Base-by-base conservation (phyloP, 1,140 invertebrate species). In the Caenorhabditis inopinata region DNA sequence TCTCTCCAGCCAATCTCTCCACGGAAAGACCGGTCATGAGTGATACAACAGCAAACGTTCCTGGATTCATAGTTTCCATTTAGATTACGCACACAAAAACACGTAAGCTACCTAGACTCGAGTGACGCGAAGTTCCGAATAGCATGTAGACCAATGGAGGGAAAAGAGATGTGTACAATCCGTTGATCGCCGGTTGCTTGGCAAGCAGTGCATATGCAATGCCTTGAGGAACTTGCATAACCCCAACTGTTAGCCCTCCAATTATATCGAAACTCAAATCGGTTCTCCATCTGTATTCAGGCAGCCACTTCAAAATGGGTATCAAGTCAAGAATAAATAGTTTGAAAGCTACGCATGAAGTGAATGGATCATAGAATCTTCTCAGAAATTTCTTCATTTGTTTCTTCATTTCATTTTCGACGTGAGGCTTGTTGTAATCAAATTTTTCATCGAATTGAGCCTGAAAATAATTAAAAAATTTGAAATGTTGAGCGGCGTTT, bases 101-200 rank as follows among this genome's bases (percentile, higher is more conserved):
- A 42, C 35, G 88, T 85, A 89, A 89, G 46, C 88, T 49, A 74
- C 82, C 82, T 16, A 89, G 80, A 9, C 89, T 89, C 35, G 85
- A 88, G 82, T 91, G 91, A 21, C 89, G 83, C 6, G 90, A 91
- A 6, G 91, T 91, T 74, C 91, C 91, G 62, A 91, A 90, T 49
- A 91, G 73, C 45, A 90, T 88, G 84, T 91, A 48, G 27, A 75
- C 29, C 6, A 75, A 32, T 47, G 73, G 73, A 14, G 46, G 73
- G 29, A 47, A 47, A 11, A 75, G 46, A 27, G 42, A 75, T 14
- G 73, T 32, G 32, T 62, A 47, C 1, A 58, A 87, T 6, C 91
- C 91, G 81, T 90, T 88, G 47, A 91, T 89, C 12, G 90, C 87
- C 47, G 89, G 88, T 2, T 91, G 87, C n/a, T 88, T 89, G 0